These are phyloP conservation scores for Stegana nigrithorax DNA, from an alignment of 2,888 invertebrate genomes.

Conservation along the genomic window DNA sequence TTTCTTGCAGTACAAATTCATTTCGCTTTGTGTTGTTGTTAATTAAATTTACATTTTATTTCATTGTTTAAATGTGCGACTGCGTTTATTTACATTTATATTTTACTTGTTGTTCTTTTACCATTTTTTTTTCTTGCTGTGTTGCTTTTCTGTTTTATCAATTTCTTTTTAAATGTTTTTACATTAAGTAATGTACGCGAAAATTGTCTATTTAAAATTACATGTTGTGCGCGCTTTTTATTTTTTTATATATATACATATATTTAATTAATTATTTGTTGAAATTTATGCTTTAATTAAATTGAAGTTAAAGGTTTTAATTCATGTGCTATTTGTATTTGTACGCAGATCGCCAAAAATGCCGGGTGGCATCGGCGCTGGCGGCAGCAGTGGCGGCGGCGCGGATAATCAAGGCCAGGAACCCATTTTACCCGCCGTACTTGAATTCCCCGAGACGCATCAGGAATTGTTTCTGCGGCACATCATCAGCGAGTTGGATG, in stretches of 20 bases:
- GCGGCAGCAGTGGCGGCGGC: slow-evolving; percentile 39
- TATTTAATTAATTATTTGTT: slow-evolving; percentile 19
- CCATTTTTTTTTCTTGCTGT: slow-evolving; percentile 15
- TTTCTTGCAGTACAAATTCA: background rate
- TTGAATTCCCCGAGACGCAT: slow-evolving; percentile 94
- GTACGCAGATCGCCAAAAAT: slow-evolving; percentile 62
- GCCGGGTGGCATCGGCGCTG: slow-evolving; percentile 45
- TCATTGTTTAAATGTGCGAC: slow-evolving; percentile 14
- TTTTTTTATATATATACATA: background rate
- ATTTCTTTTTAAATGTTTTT: background rate
- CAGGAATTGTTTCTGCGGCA: slow-evolving; percentile 92
- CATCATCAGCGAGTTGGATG: slow-evolving; percentile 89
- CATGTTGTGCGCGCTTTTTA: slow-evolving; percentile 21
- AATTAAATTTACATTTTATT: slow-evolving; percentile 21
- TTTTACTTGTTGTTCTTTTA: slow-evolving; percentile 13
- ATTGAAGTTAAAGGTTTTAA: slow-evolving; percentile 4
- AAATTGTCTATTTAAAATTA: slow-evolving; percentile 8
- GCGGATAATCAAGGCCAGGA: slow-evolving; percentile 77
- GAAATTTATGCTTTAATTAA: background rate
- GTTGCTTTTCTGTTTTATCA: background rate
- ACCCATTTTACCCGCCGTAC: slow-evolving; percentile 91
- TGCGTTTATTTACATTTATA: slow-evolving; percentile 23
- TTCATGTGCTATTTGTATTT: slow-evolving; percentile 1
- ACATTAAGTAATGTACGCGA: background rate
- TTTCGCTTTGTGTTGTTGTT: too few relatives aligned